Evolutionary conservation across 64 coral and sea anemone genomes (phyloP), one percentile per base, ranked within the genome.

Genomic region (Dendronephthya gigantea): DNA sequence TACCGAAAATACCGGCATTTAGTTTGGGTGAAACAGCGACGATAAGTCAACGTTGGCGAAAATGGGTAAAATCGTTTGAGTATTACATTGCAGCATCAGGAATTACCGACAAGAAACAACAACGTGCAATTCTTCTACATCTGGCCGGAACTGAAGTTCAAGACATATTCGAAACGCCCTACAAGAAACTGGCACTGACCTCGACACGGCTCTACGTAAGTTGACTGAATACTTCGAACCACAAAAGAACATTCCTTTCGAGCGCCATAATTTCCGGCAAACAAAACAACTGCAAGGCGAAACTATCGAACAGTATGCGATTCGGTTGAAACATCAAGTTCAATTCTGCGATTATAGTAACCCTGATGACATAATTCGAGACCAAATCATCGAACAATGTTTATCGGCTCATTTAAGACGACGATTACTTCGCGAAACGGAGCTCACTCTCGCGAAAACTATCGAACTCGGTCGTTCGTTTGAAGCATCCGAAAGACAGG

Each of bases 91-190:
- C 48, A 32, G 86, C 83, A 7, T 88, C 83, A 25, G 83, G 81
- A 17, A 88, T 92, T 51, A 88, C 55, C 14, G 90, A 92, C 48
- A 92, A 86, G 79, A 86, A 82, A 40, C 84, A 86, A 66, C 58
- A 65, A 79, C 84, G 75, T 45, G 89, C 84, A 55, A 27, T 92
- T 4, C 68, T 92, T 12, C 43, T 88, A 6, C 86, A 92, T 48
- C 84, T 88, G 12, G 90, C 90, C 13, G 86, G 86, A 29, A 25
- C 48, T 58, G 86, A 92, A 30, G 90, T 92, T 35, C 82, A 88
- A 65, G 87, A 84, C 32, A 74, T 92, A 5, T 88, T 92, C 17
- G 86, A 92, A 88, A 88, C n/a, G n/a, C 86, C 38, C 86, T 92
- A 38, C 70, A 29, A 16, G 90, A 59, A 2, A 91, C 90, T 68